Conservation (phyloP, 2,797 vertebrate species). For the Brachymystax lenok region DNA sequence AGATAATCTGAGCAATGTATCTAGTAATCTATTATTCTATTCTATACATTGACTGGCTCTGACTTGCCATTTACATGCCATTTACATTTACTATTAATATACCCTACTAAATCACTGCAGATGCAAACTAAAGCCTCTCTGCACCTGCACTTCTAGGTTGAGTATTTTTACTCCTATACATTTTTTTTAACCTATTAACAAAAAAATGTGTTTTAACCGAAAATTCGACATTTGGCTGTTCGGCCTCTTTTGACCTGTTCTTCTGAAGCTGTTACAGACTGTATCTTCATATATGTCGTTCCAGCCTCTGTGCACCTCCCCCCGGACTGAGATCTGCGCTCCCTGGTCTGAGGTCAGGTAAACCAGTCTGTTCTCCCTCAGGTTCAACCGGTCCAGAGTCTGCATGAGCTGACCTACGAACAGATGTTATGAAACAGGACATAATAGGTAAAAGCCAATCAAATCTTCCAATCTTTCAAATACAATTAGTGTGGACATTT, state of each 20-base stretch:
- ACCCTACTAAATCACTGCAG: background rate
- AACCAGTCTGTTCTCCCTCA: constrained; percentile 77
- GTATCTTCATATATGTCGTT: constrained; percentile 89
- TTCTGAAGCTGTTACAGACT: background rate
- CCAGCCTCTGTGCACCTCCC: constrained; percentile 80
- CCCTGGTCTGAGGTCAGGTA: constrained; percentile 92
- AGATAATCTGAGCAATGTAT: background rate
- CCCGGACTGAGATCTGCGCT: constrained; percentile 75
- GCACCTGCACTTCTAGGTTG: background rate
- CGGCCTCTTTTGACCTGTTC: background rate
- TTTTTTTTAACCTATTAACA: too few relatives aligned
- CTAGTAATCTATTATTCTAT: background rate
- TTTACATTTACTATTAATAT: background rate
- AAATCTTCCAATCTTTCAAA: background rate
- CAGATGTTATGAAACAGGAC: constrained; percentile 22
- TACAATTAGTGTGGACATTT: background rate
- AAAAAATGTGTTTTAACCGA: background rate
- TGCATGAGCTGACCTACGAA: constrained; percentile 79
- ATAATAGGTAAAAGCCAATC: background rate
- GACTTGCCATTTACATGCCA: background rate
- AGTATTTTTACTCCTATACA: background rate
- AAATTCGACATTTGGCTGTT: background rate
- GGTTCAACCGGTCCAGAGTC: constrained; percentile 67
- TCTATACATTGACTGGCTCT: background rate
- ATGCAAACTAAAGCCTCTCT: background rate